Conservation (phyloP, 1,140 invertebrate genomes). For the Bombus cullumanus region DNA sequence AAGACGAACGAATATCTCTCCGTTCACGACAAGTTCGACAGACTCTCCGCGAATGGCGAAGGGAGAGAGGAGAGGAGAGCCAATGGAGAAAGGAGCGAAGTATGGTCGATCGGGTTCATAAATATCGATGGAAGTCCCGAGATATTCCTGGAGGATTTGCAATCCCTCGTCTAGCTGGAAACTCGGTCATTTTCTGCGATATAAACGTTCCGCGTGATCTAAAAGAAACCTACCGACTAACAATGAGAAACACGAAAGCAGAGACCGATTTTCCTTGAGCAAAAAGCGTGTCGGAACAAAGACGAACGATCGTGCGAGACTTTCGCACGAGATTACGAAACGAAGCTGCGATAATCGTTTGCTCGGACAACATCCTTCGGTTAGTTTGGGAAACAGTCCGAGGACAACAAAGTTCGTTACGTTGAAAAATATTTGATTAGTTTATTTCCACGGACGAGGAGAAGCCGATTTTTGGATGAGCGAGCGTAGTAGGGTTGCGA, state of each 20-base stretch:
- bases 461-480: neutral
- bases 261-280: slow-evolving; percentile 17
- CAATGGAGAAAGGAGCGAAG: neutral
- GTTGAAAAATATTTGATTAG: too few species aligned
- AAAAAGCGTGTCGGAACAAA: neutral
- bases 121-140: slow-evolving; percentile 53
- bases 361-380: too few species aligned
- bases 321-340: too few species aligned
- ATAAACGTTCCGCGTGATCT: slow-evolving; percentile 53
- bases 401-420: too few species aligned
- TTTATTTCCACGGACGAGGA: too few species aligned
- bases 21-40: slow-evolving; percentile 37
- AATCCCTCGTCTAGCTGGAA: slow-evolving; percentile 39
- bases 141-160: slow-evolving; percentile 60
- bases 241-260: slow-evolving; percentile 50
- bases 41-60: slow-evolving; percentile 10
- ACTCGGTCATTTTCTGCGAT: slow-evolving; percentile 58
- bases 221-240: slow-evolving; percentile 35
- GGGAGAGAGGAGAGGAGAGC: neutral
- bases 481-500: neutral
- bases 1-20: slow-evolving; percentile 51
- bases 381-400: too few species aligned
- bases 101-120: slow-evolving; percentile 59
- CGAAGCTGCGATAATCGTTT: too few species aligned
- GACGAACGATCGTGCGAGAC: too few species aligned